Base-by-base conservation (phyloP, 2,888 invertebrate species). In the Lochmaea crataegi region DNA sequence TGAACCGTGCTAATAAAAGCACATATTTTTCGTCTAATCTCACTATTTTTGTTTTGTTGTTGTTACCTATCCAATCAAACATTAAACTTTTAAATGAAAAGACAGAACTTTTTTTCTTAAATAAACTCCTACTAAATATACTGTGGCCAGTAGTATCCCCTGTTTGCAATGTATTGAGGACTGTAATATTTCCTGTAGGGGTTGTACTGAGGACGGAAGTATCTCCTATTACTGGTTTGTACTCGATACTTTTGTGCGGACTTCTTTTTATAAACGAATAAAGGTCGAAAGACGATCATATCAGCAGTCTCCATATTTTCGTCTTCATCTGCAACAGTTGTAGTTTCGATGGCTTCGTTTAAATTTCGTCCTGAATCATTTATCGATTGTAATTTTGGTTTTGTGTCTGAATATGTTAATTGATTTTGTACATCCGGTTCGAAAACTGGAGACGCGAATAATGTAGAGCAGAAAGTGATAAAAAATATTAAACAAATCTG, bases 291-390 rank as follows among this genome's bases (percentile, higher is more conserved):
- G 26, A 78, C 72, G 14, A 79, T 73, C 56, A 77, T 73, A 16
- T 77, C 75, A 3, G 79, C 77, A 0, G 78, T 77, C 42, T 78
- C 76, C 75, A 79, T 48, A 65, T 78, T 76, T 26, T 76, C 75
- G 7, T 16, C 32, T 14, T 70, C 67, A 6, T 53, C 18, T 6
- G 48, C 41, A 32, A 14, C 5, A 18, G 9, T 65, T 57, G 45
- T 5, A 53, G 18, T 45, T 65, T 42, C 42, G 6, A 10, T 57
- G 2, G 16, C 51, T n/a, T 18, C 56, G 14, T 68, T 12, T n/a
- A n/a, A 3, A 51, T 51, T 26, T 12, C 57, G n/a, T 16, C 14
- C 10, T 18, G 26, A 56, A 18, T 38, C n/a, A 18, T 22, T 38
- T 45, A 14, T 56, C 56, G 16, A 63, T 64, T 26, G 14, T 51